phyloP scores from a whole-genome alignment of 2,888 invertebrate genomes.

The Nephrocerus scutellatus region DNA sequence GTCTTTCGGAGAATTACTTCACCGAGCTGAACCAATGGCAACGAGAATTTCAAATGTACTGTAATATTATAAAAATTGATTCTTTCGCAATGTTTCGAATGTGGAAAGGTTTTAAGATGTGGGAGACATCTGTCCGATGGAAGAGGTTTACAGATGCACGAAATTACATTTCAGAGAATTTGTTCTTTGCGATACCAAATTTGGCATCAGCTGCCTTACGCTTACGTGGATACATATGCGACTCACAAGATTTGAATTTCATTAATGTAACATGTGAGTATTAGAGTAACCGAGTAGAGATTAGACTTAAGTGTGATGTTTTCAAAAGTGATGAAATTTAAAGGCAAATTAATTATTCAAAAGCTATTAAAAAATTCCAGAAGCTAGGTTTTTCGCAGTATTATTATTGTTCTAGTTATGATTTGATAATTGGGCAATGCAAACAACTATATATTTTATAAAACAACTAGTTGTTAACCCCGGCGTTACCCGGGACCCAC shows the following conservation, averaged over 20 bases:
- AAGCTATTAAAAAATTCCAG: too few relatives aligned
- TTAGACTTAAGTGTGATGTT: slow-evolving; percentile 17
- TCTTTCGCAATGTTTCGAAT: slow-evolving; percentile 61
- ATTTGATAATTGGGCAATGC: neutral
- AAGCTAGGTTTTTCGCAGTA: too few relatives aligned
- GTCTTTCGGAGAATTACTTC: slow-evolving; percentile 65
- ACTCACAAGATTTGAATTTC: slow-evolving; percentile 58
- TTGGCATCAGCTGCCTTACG: slow-evolving; percentile 65
- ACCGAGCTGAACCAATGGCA: slow-evolving; percentile 74
- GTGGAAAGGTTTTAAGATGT: slow-evolving; percentile 76
- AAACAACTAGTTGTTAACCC: too few relatives aligned
- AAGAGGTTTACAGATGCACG: slow-evolving; percentile 59
- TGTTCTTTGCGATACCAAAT: slow-evolving; percentile 67
- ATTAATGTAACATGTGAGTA: slow-evolving; percentile 51
- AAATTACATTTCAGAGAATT: slow-evolving; percentile 56
- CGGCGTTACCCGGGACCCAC: too few relatives aligned
- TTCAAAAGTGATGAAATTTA: neutral
- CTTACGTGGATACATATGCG: slow-evolving; percentile 61
- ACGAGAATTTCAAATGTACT: slow-evolving; percentile 72
- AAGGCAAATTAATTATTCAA: neutral
- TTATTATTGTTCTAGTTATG: neutral
- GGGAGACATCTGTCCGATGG: slow-evolving; percentile 67
- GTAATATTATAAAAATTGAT: slow-evolving; percentile 66
- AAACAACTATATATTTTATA: neutral
- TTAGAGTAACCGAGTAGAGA: slow-evolving; percentile 19